Evolutionary conservation across 1,140 invertebrate species (phyloP).

Genomic region (Plectrocnemia conspersa): DNA sequence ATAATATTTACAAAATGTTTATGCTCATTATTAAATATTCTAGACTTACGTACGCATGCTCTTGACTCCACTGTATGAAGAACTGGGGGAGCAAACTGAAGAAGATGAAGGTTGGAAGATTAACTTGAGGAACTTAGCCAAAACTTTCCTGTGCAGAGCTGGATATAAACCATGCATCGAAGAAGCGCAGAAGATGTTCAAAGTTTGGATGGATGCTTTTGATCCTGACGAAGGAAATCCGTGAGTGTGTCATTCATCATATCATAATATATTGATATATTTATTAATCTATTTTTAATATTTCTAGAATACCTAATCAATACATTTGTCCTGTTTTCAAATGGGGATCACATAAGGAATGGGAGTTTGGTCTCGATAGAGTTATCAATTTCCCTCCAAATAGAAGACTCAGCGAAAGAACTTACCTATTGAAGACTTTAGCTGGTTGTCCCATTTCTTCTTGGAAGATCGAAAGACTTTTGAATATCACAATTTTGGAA

Average conservation of each 20-base stretch:
- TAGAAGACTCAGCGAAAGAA: conserved; percentile 64
- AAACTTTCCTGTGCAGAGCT: conserved; percentile 64
- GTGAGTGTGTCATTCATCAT: conserved; percentile 49
- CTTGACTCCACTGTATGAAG: conserved; percentile 62
- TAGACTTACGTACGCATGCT: conserved; percentile 61
- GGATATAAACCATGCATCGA: conserved; percentile 67
- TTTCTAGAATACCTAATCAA: conserved; percentile 60
- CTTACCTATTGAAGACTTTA: conserved; percentile 68
- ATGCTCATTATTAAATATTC: conserved; percentile 28
- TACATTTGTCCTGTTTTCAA: conserved; percentile 73
- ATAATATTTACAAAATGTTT: conserved; percentile 7
- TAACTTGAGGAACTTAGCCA: conserved; percentile 57
- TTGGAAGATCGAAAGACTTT: conserved; percentile 60
- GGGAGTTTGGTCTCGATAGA: conserved; percentile 70
- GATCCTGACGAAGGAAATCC: conserved; percentile 68
- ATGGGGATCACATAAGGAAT: conserved; percentile 70
- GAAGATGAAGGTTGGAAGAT: conserved; percentile 57
- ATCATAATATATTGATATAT: not conserved
- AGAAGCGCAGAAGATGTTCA: conserved; percentile 60
- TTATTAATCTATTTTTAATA: not conserved
- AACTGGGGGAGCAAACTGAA: conserved; percentile 52
- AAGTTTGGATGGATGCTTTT: conserved; percentile 61
- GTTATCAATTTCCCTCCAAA: conserved; percentile 66
- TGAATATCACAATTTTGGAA: conserved; percentile 63
- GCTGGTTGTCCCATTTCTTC: conserved; percentile 67